Evolutionary conservation across 2,888 invertebrate species (phyloP), one percentile per base, ranked within the genome.

Genomic region (Eulithis prunata): DNA sequence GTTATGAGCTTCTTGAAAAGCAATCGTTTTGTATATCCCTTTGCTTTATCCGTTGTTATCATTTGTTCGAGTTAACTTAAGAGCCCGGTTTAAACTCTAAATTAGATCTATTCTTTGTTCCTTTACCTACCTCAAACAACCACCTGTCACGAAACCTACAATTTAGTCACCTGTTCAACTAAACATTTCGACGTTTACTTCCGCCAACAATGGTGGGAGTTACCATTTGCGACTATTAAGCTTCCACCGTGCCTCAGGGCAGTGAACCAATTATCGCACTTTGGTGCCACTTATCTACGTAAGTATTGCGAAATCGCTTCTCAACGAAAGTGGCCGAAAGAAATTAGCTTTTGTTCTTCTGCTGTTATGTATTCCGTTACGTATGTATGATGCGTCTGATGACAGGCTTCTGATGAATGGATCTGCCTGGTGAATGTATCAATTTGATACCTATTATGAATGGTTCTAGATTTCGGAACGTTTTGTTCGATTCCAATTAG

Each of bases 161-260:
- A 54, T 64, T 58, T 54, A 49, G 38, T 53, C 53, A 53, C 47
- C n/a, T 43, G 21, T 12, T 28, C n/a, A 55, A 41, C 45, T 11
- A 57, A 53, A 56, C 49, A 51, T 56, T 45, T 21, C 43, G 46
- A n/a, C 13, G 49, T 54, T 43, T 55, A 72, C 61, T 69, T 72
- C 72, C 70, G 71, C 60, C 59, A 69, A 70, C 72, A 70, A 70
- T 70, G 62, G 65, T 62, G 59, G 69, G 70, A 71, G 71, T 47
- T 36, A 55, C 63, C 59, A 49, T 36, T 45, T 57, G 11, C 57
- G 43, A 47, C 61, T 51, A 57, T 69, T 62, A 65, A 52, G 46
- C 55, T 69, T 66, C 68, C 57, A 53, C 54, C 14, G 46, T 51
- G 55, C 66, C 70, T n/a, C 46, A 59, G 32, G 58, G 64, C 58